Evolutionary conservation across 1,140 invertebrate genomes (phyloP).

Genomic region (Drosophila ananassae): DNA sequence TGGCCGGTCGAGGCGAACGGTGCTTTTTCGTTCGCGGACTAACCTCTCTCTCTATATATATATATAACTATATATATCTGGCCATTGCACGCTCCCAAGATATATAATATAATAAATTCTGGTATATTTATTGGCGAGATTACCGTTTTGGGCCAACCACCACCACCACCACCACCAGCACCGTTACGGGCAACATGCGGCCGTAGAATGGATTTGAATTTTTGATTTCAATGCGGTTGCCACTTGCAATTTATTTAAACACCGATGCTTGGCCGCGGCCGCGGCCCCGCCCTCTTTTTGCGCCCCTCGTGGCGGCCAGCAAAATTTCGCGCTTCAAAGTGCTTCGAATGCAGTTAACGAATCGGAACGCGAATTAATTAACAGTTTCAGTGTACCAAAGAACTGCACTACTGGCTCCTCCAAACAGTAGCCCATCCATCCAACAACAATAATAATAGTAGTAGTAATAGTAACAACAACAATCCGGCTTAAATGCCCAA

Average conservation of each 20-base stretch:
- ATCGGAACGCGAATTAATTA: slow-evolving; percentile 81
- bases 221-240: slow-evolving; percentile 40
- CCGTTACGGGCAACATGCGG: slow-evolving; percentile 57
- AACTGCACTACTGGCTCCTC: slow-evolving; percentile 48
- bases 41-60: not conserved
- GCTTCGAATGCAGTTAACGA: slow-evolving; percentile 77
- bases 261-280: not conserved
- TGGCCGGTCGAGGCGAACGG: slow-evolving; percentile 75
- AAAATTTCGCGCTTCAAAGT: slow-evolving; percentile 80
- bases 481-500: slow-evolving; percentile 40
- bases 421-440: slow-evolving; percentile 28
- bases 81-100: not conserved
- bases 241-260: not conserved
- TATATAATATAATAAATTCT: not conserved
- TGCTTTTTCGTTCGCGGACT: slow-evolving; percentile 59
- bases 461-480: slow-evolving; percentile 36
- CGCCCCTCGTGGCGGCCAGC: slow-evolving; percentile 12
- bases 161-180: too few relatives aligned
- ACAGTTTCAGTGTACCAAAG: slow-evolving; percentile 79
- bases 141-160: slow-evolving; percentile 42
- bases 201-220: slow-evolving; percentile 64
- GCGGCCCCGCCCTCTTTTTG: not conserved
- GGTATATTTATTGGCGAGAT: slow-evolving; percentile 26
- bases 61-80: slow-evolving; percentile 2
- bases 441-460: slow-evolving; percentile 26